phyloP scores from a whole-genome alignment of 1,140 invertebrate genomes.

The Eriosoma lanigerum region DNA sequence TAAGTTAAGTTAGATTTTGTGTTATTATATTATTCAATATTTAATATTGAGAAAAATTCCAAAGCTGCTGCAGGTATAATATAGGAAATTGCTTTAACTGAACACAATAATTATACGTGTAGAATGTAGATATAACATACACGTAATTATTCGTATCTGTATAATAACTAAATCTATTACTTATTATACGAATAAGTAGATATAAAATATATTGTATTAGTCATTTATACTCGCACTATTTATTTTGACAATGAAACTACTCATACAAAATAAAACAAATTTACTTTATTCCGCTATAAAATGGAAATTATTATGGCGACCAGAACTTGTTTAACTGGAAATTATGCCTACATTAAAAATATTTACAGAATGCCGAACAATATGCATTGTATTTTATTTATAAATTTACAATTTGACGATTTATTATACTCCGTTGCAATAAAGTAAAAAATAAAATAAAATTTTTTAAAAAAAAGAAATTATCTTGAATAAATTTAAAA shows the following conservation, averaged over 20 bases:
- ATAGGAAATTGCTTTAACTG: neutral
- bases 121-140: constrained; percentile 9
- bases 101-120: neutral
- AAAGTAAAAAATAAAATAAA: neutral
- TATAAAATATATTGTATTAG: constrained; percentile 6
- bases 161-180: no score
- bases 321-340: neutral
- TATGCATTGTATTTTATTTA: neutral
- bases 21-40: constrained; percentile 24
- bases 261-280: neutral
- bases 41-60: constrained; percentile 31
- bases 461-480: neutral
- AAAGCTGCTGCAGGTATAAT: neutral
- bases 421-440: neutral
- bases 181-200: no score
- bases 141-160: neutral
- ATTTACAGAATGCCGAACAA: neutral
- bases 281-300: no score
- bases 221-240: neutral
- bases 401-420: constrained; percentile 11
- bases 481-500: neutral
- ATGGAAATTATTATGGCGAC: no score
- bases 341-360: neutral
- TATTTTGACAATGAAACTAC: neutral
- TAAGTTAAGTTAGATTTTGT: constrained; percentile 17